phyloP scores from a whole-genome alignment of 2,113 vertebrate genomes.

The Callocephalon fimbriatum region DNA sequence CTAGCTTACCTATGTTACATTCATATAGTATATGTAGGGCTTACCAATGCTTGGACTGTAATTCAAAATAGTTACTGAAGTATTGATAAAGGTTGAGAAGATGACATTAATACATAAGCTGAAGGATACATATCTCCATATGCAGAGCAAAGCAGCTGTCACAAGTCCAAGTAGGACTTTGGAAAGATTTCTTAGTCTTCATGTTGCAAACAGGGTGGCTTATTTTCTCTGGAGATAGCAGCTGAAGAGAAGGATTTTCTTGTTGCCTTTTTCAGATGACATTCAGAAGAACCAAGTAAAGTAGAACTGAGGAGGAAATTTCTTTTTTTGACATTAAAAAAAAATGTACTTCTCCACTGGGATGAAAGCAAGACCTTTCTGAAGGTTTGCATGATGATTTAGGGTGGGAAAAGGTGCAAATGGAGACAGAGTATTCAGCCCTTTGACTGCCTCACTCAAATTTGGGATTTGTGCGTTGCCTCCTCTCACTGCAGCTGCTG shows the following conservation, averaged over 20 bases:
- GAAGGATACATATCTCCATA: background rate
- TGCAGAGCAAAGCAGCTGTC: background rate
- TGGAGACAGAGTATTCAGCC: background rate
- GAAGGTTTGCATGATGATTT: background rate
- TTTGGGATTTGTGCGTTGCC: background rate
- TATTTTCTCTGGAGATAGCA: background rate
- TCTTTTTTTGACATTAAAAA: background rate
- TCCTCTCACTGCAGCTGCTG: background rate
- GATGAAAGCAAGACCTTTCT: background rate
- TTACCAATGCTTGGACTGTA: background rate
- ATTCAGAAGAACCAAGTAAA: background rate
- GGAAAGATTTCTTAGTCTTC: background rate
- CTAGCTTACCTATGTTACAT: background rate
- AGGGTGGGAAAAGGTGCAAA: background rate
- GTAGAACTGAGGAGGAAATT: background rate
- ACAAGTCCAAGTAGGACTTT: background rate
- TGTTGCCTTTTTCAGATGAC: background rate
- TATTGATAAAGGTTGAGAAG: background rate
- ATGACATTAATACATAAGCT: background rate
- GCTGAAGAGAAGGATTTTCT: background rate
- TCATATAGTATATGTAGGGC: background rate
- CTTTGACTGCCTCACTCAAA: background rate
- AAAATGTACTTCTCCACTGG: background rate
- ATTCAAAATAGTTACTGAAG: background rate
- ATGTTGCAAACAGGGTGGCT: background rate